These are phyloP conservation scores for Sphaeramia orbicularis DNA, from an alignment of 2,797 vertebrate species.

Conservation along the genomic window DNA sequence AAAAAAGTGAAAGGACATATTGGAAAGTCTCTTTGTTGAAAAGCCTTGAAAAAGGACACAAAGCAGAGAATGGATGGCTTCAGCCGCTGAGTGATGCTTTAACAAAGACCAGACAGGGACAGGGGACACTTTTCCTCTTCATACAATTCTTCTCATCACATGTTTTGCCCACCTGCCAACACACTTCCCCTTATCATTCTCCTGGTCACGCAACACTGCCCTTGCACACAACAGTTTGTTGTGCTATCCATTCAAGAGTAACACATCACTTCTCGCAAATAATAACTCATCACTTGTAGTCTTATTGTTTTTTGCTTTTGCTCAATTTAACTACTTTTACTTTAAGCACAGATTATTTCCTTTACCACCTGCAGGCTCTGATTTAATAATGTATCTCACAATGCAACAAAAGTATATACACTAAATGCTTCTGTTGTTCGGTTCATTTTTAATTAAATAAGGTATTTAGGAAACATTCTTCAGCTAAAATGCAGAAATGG, in stretches of 20 bases:
- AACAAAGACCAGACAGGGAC: background rate
- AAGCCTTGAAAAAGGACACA: constrained; percentile 8
- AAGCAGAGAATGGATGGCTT: background rate
- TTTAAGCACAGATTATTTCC: constrained; percentile 10
- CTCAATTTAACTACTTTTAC: background rate
- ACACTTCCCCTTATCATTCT: constrained; percentile 15
- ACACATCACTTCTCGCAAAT: constrained; percentile 7
- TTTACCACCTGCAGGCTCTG: constrained; percentile 14
- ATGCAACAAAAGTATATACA: background rate
- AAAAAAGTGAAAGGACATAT: constrained; percentile 2
- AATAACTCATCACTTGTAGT: background rate
- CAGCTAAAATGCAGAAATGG: no score
- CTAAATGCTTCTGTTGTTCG: background rate
- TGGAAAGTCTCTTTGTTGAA: background rate
- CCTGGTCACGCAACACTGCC: background rate
- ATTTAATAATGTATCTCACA: constrained; percentile 37
- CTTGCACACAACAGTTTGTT: constrained; percentile 1
- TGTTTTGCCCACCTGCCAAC: constrained; percentile 9
- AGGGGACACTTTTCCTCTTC: background rate
- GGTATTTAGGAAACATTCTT: background rate
- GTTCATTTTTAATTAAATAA: constrained; percentile 21
- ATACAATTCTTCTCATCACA: background rate
- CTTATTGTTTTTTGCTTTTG: constrained; percentile 15
- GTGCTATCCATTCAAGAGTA: background rate
- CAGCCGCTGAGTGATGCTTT: background rate